These are phyloP conservation scores for Asteroscopus sphinx DNA, from an alignment of 2,888 invertebrate genomes.

Conservation along the genomic window DNA sequence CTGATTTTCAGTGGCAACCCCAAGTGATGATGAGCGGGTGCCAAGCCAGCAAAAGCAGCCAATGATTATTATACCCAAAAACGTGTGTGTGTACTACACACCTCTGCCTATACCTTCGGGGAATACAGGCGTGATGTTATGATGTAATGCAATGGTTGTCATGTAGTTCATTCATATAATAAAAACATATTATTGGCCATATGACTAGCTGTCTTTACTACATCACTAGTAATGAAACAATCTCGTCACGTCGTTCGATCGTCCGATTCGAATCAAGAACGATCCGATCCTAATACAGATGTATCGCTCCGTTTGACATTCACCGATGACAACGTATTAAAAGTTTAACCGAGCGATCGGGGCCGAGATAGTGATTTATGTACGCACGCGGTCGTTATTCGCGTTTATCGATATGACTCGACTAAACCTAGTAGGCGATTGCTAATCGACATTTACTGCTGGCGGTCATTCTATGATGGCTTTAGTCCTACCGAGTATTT, in stretches of 20 bases:
- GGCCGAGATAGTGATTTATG: slow-evolving; percentile 56
- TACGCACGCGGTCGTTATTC: slow-evolving; percentile 51
- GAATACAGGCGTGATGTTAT: too few relatives aligned
- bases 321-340: slow-evolving; percentile 62
- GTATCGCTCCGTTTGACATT: slow-evolving; percentile 60
- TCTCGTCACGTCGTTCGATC: slow-evolving; percentile 30
- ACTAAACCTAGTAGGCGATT: slow-evolving; percentile 48
- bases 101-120: too few relatives aligned
- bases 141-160: too few relatives aligned
- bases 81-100: too few relatives aligned
- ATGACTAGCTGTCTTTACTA: too few relatives aligned
- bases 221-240: slow-evolving; percentile 17
- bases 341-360: slow-evolving; percentile 59
- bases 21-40: too few relatives aligned
- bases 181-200: too few relatives aligned
- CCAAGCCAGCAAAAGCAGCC: too few relatives aligned
- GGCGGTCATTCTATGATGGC: slow-evolving; percentile 38
- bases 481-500: slow-evolving; percentile 21
- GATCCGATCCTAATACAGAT: slow-evolving; percentile 39
- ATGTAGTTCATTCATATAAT: too few relatives aligned
- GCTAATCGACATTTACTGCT: slow-evolving; percentile 48
- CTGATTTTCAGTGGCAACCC: too few relatives aligned
- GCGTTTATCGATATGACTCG: slow-evolving; percentile 52
- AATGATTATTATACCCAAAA: too few relatives aligned
- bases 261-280: slow-evolving; percentile 26